A percentile compares a stretch with the other conserved stretches of the same genome.
These are phyloP conservation scores for Ephialtes manifestator DNA, from an alignment of 2,888 invertebrate genomes.

Conservation along the genomic window DNA sequence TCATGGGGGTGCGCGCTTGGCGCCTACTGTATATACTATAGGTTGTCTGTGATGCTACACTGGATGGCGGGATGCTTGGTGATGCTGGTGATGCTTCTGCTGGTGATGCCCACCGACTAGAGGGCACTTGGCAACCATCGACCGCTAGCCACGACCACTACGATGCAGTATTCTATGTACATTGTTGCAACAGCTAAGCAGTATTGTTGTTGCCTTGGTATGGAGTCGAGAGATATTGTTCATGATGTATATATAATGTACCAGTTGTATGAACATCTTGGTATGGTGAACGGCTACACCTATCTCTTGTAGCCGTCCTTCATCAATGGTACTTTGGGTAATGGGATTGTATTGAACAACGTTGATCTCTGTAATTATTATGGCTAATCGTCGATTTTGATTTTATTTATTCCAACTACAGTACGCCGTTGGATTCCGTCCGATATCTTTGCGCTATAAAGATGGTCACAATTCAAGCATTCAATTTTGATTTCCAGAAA, in stretches of 20 bases:
- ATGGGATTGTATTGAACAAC: not conserved
- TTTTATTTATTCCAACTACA: not conserved
- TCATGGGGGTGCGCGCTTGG: conserved; percentile 46
- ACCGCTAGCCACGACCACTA: conserved; percentile 29
- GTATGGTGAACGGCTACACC: too few relatives aligned
- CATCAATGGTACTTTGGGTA: not conserved
- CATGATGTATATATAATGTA: not conserved
- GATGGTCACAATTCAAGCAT: too few relatives aligned
- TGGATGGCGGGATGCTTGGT: not conserved
- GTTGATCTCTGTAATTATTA: not conserved
- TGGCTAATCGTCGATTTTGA: not conserved
- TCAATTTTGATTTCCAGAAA: too few relatives aligned
- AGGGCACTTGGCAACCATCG: conserved; percentile 50
- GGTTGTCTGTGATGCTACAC: not conserved
- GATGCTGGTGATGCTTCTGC: conserved; percentile 26
- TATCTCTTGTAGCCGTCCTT: not conserved
- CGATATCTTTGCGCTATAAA: too few relatives aligned
- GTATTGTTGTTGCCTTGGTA: not conserved
- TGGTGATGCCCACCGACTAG: conserved; percentile 3
- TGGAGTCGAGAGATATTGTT: not conserved
- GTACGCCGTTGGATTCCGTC: too few relatives aligned
- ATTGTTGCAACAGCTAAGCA: not conserved
- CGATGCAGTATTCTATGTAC: conserved; percentile 3
- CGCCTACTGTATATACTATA: not conserved
- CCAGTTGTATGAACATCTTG: not conserved